These are phyloP conservation scores for Petrophora chlorosata DNA, from an alignment of 2,888 invertebrate genomes.

Conservation along the genomic window DNA sequence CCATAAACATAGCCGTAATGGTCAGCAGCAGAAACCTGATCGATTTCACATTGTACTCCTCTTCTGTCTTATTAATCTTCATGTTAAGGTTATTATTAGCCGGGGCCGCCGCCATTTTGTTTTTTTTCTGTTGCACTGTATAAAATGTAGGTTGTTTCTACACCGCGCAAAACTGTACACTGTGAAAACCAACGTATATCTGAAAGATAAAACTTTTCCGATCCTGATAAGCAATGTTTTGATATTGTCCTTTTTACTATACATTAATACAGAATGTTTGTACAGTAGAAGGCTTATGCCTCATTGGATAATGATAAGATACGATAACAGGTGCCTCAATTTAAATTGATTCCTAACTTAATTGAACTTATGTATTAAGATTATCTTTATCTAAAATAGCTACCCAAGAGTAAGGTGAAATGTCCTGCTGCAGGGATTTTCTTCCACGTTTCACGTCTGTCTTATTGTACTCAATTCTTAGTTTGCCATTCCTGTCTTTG, in stretches of 20 bases:
- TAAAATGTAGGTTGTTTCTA: no score
- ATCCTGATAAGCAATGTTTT: constrained; percentile 49
- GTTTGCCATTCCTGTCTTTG: no score
- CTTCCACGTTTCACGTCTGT: no score
- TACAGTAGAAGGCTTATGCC: neutral
- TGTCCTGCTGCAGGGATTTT: no score
- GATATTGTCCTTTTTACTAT: constrained; percentile 22
- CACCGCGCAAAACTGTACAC: constrained; percentile 1
- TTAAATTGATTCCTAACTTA: neutral
- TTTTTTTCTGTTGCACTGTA: no score
- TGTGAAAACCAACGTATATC: constrained; percentile 37
- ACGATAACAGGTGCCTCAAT: neutral
- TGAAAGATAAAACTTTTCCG: constrained; percentile 40
- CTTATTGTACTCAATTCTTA: no score
- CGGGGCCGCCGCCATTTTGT: constrained; percentile 39
- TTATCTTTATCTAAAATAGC: no score
- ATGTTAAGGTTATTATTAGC: constrained; percentile 50
- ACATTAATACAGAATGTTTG: constrained; percentile 3
- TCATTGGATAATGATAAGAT: constrained; percentile 25
- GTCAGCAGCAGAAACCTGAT: constrained; percentile 73
- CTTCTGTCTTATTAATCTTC: constrained; percentile 67
- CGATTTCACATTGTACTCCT: constrained; percentile 77
- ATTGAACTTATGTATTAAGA: no score
- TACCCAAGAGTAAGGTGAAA: no score
- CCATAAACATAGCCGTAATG: constrained; percentile 75